phyloP scores from a whole-genome alignment of 2,888 invertebrate species.

The Chydorus sphaericus region DNA sequence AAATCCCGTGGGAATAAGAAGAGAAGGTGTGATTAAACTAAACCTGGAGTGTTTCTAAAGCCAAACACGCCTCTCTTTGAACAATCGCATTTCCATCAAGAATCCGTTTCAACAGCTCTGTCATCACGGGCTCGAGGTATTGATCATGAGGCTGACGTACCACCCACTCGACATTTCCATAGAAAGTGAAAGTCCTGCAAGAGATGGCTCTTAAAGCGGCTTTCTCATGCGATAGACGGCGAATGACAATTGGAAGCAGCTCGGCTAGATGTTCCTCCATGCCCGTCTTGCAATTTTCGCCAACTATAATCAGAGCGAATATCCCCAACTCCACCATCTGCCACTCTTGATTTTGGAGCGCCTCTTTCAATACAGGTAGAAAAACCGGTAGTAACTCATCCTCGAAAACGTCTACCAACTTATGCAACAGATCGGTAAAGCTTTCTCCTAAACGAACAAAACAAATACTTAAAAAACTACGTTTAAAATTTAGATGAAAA shows the following conservation, averaged over 20 bases:
- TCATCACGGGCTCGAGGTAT: constrained; percentile 87
- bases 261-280: constrained; percentile 94
- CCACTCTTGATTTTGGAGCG: constrained; percentile 90
- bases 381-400: constrained; percentile 86
- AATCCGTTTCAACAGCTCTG: constrained; percentile 76
- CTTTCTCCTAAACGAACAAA: constrained; percentile 55
- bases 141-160: constrained; percentile 83
- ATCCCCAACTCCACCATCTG: constrained; percentile 90
- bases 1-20: too few species aligned
- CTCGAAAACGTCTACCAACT: constrained; percentile 89
- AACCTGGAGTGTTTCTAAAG: constrained; percentile 97
- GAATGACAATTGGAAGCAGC: constrained; percentile 87
- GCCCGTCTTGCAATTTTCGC: constrained; percentile 79
- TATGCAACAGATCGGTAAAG: constrained; percentile 94
- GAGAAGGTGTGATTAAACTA: too few species aligned
- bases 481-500: neutral
- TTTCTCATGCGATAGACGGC: constrained; percentile 83
- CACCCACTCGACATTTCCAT: constrained; percentile 97
- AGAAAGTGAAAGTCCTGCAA: constrained; percentile 96
- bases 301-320: constrained; percentile 77
- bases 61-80: constrained; percentile 97
- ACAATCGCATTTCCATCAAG: constrained; percentile 95
- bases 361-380: constrained; percentile 90
- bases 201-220: constrained; percentile 95
- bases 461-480: neutral